Evolutionary conservation across 2,113 vertebrate species (phyloP), one percentile per base, ranked within the genome.

Genomic region (Microcebus jonahi): DNA sequence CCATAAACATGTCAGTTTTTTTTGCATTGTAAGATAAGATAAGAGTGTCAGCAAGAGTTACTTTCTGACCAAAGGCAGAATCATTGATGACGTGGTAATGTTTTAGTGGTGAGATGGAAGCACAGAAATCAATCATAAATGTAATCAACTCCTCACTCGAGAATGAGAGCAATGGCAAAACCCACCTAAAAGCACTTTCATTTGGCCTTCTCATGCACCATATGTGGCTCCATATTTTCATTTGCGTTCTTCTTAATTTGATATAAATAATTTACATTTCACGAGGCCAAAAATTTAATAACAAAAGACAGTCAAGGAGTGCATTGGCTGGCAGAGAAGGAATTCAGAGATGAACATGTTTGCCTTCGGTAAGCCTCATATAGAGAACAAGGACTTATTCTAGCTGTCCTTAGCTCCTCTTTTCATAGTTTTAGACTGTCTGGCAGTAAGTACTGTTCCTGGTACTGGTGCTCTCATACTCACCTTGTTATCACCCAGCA

Each of bases 1-100:
- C 91, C 39, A 83, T 86, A 93, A 94, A 95, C 79, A 82, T 85
- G 68, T 53, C 86, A 86, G 50, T 86, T 91, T 91, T 94, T 91
- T 94, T 94, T 83, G n/a, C 76, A 61, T 80, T 90, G 20, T 25
- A 77, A 86, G 73, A 97, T 91, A 95, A 96, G 88, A 94, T 91
- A 94, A 68, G 59, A 82, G 48, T 79, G 67, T 80, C 42, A 34
- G 57, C 55, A 87, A 48, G 31, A 85, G n/a, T 94, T 57, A 8
- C 83, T 75, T 89, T 91, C 67, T 90, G 76, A 89, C 82, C 73
- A 68, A 89, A 97, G 57, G 79, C 53, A 94, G 79, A 85, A 50
- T 91, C 34, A 1, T 61, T 53, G 36, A 91, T 91, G 67, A 63
- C 21, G 82, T 86, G 79, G n/a, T 86, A 83, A 88, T 73, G 48